Evolutionary conservation across 2,888 invertebrate genomes (phyloP).

Genomic region (Cerceris rybyensis): DNA sequence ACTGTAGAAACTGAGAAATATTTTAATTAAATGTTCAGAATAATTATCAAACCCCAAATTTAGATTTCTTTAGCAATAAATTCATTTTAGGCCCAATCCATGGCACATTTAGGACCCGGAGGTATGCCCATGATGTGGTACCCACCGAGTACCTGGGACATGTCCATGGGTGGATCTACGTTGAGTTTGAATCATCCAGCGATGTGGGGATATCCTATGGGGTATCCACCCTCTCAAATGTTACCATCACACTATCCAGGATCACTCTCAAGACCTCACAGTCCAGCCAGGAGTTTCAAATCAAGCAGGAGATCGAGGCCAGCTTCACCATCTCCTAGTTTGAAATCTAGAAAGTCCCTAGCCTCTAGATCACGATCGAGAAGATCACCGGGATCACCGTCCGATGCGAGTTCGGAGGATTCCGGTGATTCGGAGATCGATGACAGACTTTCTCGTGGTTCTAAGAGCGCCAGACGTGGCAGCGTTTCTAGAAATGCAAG

Average conservation of each 20-base stretch:
- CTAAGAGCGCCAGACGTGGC: constrained; percentile 77
- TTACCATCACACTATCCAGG: constrained; percentile 83
- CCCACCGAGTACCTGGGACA: constrained; percentile 75
- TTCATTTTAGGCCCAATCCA: constrained; percentile 85
- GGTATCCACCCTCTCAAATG: constrained; percentile 74
- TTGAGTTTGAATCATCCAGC: constrained; percentile 77
- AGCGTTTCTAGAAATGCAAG: constrained; percentile 68
- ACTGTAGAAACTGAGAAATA: too few species aligned
- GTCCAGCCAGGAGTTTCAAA: constrained; percentile 78
- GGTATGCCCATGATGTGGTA: constrained; percentile 83
- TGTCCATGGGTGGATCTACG: constrained; percentile 74
- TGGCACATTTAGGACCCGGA: constrained; percentile 84
- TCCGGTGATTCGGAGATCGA: constrained; percentile 86
- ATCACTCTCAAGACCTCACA: constrained; percentile 83
- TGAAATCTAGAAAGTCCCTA: constrained; percentile 88
- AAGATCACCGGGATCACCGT: constrained; percentile 75
- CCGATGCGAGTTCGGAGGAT: constrained; percentile 79
- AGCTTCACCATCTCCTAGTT: constrained; percentile 86
- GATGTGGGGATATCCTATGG: constrained; percentile 76
- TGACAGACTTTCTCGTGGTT: constrained; percentile 77
- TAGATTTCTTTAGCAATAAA: too few species aligned
- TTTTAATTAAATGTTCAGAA: too few species aligned
- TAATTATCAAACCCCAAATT: too few species aligned
- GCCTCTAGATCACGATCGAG: constrained; percentile 83
- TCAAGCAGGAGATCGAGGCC: constrained; percentile 82